Evolutionary conservation across 2,888 invertebrate species (phyloP).

Genomic region (Cataglyphis rosenhaueri): DNA sequence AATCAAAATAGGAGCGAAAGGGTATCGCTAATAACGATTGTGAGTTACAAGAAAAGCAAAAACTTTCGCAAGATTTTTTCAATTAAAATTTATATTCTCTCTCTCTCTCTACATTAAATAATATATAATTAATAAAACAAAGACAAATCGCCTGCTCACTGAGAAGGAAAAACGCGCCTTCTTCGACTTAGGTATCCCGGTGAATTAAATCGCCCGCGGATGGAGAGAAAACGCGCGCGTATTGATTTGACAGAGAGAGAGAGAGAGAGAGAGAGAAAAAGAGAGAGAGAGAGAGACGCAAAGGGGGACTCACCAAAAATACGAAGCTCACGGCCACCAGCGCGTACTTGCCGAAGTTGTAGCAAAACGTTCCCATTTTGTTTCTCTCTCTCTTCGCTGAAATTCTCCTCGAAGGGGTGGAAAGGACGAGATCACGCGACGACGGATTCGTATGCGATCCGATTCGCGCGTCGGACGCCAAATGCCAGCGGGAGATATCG

Average conservation of each 20-base stretch:
- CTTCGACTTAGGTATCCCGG: too few relatives aligned
- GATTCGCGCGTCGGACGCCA: not conserved
- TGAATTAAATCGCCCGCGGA: not conserved
- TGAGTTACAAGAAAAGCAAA: not conserved
- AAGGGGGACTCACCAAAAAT: slow-evolving; percentile 89
- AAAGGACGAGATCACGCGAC: not conserved
- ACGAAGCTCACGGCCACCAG: slow-evolving; percentile 90
- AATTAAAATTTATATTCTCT: not conserved
- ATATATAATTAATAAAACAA: not conserved
- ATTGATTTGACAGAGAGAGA: slow-evolving; percentile 17
- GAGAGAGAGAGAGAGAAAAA: too few relatives aligned
- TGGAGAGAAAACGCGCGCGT: not conserved
- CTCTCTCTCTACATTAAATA: not conserved
- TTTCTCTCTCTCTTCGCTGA: not conserved
- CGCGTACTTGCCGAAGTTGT: slow-evolving; percentile 89
- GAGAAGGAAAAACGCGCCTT: not conserved
- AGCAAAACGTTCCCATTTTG: slow-evolving; percentile 27
- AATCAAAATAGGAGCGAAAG: not conserved
- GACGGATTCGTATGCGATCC: not conserved
- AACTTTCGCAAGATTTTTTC: not conserved
- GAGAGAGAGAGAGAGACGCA: too few relatives aligned
- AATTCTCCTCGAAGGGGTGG: not conserved
- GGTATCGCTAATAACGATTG: not conserved
- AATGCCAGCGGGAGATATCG: not conserved
- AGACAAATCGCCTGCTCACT: not conserved